Conservation (phyloP, 2,888 invertebrate genomes). For the Lasioglossum vierecki region DNA sequence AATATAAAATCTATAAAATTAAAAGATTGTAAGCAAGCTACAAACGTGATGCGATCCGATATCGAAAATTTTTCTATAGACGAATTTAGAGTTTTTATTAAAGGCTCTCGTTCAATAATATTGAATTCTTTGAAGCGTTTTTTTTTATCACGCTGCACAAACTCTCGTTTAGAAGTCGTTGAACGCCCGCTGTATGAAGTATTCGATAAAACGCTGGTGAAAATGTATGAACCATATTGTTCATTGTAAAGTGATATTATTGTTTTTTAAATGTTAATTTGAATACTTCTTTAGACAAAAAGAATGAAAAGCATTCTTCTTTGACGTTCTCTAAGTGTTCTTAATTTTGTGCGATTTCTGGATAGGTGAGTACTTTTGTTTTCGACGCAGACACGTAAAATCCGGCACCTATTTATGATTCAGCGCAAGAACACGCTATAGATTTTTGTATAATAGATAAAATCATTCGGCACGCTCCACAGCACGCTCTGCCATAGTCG, state of each 20-base stretch:
- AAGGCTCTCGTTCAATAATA: not conserved
- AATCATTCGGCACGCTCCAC: not conserved
- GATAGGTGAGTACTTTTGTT: not conserved
- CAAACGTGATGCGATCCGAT: not conserved
- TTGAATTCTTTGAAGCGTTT: not conserved
- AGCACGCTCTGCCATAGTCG: not conserved
- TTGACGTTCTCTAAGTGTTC: not conserved
- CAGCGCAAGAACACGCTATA: not conserved
- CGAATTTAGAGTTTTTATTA: not conserved
- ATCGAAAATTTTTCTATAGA: not conserved
- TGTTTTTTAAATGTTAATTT: too few species aligned
- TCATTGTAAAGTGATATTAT: not conserved
- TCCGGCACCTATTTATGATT: not conserved
- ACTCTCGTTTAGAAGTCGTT: not conserved
- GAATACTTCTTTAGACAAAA: too few species aligned
- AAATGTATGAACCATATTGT: not conserved
- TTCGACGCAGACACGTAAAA: not conserved
- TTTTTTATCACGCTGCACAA: not conserved
- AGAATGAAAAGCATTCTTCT: too few species aligned
- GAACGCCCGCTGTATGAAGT: not conserved
- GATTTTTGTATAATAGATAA: not conserved
- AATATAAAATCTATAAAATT: too few species aligned
- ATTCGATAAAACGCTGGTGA: not conserved
- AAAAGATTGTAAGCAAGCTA: not conserved
- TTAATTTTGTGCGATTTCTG: not conserved